A percentile compares a stretch with the other conserved stretches of the same genome.
Evolutionary conservation across 2,888 invertebrate genomes (phyloP).

Genomic region (Pogonocherus hispidulus): DNA sequence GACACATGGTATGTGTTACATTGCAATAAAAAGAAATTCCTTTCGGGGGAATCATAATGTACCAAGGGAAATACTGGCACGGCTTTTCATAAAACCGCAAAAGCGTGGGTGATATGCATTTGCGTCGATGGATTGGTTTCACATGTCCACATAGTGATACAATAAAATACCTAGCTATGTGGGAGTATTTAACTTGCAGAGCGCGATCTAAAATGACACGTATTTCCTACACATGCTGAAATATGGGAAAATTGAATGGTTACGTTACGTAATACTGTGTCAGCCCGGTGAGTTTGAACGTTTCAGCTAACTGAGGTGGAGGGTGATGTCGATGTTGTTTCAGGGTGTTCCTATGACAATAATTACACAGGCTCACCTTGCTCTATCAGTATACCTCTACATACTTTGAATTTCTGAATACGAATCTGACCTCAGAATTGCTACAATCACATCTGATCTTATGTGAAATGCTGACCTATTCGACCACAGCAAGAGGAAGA

Average conservation of each 20-base stretch:
- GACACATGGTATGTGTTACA: too few relatives aligned
- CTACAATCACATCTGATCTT: too few relatives aligned
- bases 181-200: slow-evolving; percentile 1
- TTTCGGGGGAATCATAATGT: too few relatives aligned
- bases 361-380: too few relatives aligned
- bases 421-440: too few relatives aligned
- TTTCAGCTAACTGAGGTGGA: not conserved
- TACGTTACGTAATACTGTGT: not conserved
- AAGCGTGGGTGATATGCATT: not conserved
- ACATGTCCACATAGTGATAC: not conserved
- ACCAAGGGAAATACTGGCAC: not conserved
- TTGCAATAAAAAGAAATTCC: too few relatives aligned
- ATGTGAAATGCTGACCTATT: too few relatives aligned
- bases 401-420: too few relatives aligned
- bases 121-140: not conserved
- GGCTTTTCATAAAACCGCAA: not conserved
- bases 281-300: not conserved
- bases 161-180: slow-evolving; percentile 1
- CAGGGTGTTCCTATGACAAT: too few relatives aligned
- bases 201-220: not conserved
- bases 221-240: not conserved
- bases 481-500: too few relatives aligned
- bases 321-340: too few relatives aligned
- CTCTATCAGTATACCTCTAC: too few relatives aligned
- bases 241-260: not conserved